phyloP scores from a whole-genome alignment of 1,140 invertebrate species.

The Drosophila lowei region DNA sequence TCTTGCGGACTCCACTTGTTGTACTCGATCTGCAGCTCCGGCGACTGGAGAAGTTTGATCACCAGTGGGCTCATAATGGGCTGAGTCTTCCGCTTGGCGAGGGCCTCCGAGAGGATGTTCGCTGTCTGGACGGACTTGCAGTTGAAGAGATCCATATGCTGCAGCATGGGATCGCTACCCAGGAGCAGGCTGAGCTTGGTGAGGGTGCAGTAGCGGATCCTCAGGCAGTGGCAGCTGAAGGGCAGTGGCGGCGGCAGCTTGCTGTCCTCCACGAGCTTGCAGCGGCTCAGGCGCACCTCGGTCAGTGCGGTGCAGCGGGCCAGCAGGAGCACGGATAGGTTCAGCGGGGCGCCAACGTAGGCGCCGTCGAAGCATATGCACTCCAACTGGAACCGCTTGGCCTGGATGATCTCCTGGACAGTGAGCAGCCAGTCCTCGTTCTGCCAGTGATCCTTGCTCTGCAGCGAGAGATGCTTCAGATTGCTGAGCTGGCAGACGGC shows the following conservation, averaged over 20 bases:
- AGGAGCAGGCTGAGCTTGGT: neutral
- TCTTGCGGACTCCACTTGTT: conserved; percentile 13
- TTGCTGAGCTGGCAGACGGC: conserved; percentile 20
- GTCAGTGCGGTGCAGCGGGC: conserved; percentile 38
- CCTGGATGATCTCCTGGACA: conserved; percentile 26
- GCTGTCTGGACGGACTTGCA: conserved; percentile 4
- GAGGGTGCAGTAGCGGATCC: conserved; percentile 29
- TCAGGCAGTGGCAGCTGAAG: conserved; percentile 25
- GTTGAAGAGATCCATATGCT: conserved; percentile 28
- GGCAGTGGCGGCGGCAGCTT: conserved; percentile 17
- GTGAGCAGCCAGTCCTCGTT: conserved; percentile 37
- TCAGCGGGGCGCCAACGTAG: conserved; percentile 25
- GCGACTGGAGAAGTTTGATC: conserved; percentile 3
- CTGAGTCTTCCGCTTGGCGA: conserved; percentile 7
- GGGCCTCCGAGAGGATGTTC: neutral
- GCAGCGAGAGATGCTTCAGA: conserved; percentile 36
- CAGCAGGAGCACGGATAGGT: conserved; percentile 32
- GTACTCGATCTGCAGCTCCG: conserved; percentile 29
- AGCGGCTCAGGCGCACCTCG: conserved; percentile 48
- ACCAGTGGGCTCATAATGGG: neutral
- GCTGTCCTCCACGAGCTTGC: conserved; percentile 15
- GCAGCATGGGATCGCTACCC: conserved; percentile 7
- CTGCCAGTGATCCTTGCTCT: conserved; percentile 28
- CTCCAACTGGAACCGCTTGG: conserved; percentile 35
- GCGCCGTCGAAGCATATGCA: conserved; percentile 43